A percentile compares a stretch with the other conserved stretches of the same genome.
These are phyloP conservation scores for Acholoe squamosa DNA, from an alignment of 2,888 invertebrate species.

Conservation along the genomic window DNA sequence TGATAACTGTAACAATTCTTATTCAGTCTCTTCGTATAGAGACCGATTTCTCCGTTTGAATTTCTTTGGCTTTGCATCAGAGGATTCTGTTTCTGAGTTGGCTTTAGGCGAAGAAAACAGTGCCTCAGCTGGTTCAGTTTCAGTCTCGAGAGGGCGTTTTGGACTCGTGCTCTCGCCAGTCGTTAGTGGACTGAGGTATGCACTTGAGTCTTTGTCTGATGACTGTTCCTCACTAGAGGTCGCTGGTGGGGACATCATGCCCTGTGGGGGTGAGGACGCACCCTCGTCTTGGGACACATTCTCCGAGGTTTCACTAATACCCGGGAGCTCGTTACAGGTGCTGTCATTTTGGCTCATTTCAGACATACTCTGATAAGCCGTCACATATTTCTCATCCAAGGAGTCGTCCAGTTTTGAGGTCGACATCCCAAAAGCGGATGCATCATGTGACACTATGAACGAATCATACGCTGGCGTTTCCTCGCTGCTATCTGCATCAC, in stretches of 20 bases:
- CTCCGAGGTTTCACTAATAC: not conserved
- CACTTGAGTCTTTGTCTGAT: slow-evolving; percentile 1
- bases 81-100: not conserved
- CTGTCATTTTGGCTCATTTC: slow-evolving; percentile 1
- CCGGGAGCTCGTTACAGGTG: not conserved
- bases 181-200: not conserved
- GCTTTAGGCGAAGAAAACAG: not conserved
- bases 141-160: slow-evolving; percentile 26
- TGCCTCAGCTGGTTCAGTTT: slow-evolving; percentile 63
- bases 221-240: slow-evolving; percentile 18
- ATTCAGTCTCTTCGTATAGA: slow-evolving; percentile 77
- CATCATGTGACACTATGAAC: slow-evolving; percentile 39
- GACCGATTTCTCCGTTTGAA: slow-evolving; percentile 84
- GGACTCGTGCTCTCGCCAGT: not conserved
- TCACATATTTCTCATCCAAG: slow-evolving; percentile 15
- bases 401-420: not conserved
- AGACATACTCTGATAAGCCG: not conserved
- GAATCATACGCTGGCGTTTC: slow-evolving; percentile 26
- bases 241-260: not conserved
- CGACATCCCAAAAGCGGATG: not conserved
- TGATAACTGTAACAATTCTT: not conserved
- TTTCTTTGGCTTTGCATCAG: slow-evolving; percentile 76
- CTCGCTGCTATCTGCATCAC: slow-evolving; percentile 34
- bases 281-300: slow-evolving; percentile 1
- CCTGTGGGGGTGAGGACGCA: slow-evolving; percentile 20